A percentile compares a stretch with the other conserved stretches of the same genome.
Conservation (phyloP, 2,113 vertebrate species). For the Xiphophorus maculatus region DNA sequence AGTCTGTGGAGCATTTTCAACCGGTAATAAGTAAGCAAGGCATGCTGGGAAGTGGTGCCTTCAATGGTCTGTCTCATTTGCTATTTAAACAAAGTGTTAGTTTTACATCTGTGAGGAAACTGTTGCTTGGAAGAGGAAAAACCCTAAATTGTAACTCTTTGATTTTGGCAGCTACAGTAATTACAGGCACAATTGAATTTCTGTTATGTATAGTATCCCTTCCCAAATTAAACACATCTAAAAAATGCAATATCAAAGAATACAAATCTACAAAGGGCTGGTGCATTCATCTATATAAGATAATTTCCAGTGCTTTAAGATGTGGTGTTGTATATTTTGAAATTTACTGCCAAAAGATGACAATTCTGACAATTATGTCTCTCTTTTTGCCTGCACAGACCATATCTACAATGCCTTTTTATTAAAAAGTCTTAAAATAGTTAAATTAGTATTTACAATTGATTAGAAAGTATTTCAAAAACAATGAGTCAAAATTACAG, state of each 20-base stretch:
- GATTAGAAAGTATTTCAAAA: no score
- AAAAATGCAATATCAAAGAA: background rate
- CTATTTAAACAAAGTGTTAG: background rate
- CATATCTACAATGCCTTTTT: background rate
- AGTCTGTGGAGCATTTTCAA: background rate
- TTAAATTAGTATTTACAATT: background rate
- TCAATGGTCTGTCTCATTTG: background rate
- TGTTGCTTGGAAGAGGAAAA: background rate
- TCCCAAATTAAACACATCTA: background rate
- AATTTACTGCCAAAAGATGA: background rate
- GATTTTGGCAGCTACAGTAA: background rate
- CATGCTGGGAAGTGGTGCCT: background rate
- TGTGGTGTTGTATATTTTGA: background rate
- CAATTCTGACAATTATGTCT: background rate
- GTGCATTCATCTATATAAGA: background rate
- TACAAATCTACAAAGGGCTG: background rate
- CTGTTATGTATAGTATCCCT: background rate
- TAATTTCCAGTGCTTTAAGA: background rate
- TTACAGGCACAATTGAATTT: background rate
- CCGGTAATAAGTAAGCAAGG: background rate
- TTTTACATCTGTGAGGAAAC: background rate
- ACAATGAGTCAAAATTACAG: background rate
- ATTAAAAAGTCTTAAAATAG: background rate
- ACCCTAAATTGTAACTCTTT: background rate
- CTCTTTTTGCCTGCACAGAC: background rate